These are phyloP conservation scores for Carassius auratus DNA, from an alignment of 2,113 vertebrate genomes.

Conservation along the genomic window DNA sequence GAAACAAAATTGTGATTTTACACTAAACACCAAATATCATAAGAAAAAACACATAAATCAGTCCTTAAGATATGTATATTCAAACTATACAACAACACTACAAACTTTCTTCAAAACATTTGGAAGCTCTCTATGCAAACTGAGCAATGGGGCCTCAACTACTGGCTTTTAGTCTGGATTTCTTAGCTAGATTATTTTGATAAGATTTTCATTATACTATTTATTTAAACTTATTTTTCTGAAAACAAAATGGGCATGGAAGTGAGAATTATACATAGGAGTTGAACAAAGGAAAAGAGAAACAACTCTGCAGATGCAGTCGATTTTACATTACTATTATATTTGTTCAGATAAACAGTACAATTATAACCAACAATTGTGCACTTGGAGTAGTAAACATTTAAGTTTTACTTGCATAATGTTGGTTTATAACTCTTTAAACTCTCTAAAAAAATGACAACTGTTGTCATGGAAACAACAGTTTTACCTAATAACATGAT, in stretches of 20 bases:
- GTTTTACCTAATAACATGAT: slow-evolving; percentile 85
- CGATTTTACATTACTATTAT: no score
- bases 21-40: no score
- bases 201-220: not conserved
- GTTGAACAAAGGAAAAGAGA: not conserved
- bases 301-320: not conserved
- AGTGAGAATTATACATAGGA: not conserved
- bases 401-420: not conserved
- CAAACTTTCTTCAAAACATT: no score
- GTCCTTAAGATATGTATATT: not conserved
- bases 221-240: not conserved
- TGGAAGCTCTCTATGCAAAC: not conserved
- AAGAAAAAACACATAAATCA: no score
- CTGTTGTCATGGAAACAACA: not conserved
- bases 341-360: no score
- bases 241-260: not conserved
- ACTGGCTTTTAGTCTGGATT: no score
- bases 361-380: not conserved
- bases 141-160: not conserved
- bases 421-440: not conserved
- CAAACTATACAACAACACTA: not conserved
- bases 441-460: not conserved
- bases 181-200: no score
- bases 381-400: not conserved
- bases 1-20: no score